Evolutionary conservation across 2,113 vertebrate genomes (phyloP), one percentile per base, ranked within the genome.

Genomic region (Galemys pyrenaicus): DNA sequence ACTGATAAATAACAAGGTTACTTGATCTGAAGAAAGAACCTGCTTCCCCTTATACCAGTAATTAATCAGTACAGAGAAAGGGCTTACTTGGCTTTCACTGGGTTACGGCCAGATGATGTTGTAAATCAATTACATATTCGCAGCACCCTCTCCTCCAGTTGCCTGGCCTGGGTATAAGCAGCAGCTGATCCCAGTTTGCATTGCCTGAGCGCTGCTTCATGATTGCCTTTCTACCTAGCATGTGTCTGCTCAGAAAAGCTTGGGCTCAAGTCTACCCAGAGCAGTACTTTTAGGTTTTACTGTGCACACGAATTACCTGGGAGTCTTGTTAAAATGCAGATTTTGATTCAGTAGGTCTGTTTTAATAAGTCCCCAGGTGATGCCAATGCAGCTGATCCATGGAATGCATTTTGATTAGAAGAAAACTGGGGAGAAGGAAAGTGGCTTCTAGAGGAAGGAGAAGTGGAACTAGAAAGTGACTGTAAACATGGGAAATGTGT

Each of bases 1-100:
- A 71, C 94, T 86, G 91, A 97, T 94, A 85, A 96, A 95, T 95
- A 96, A 92, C 82, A 92, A 91, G 89, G 74, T 95, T 96, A 94
- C 60, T 81, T 89, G 75, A 87, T 95, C 54, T 89, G 79, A 91
- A 89, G 91, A 95, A 95, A 80, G 51, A 92, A 91, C 65, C 96
- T 97, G 94, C 60, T 94, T 97, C 87, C 30, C 15, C 26, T 96
- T 79, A 85, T 73, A 35, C 65, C 2, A 3, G 65, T 94, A 96
- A 95, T 95, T 96, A 64, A 95, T 95, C 83, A 84, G 87, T 91
- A 73, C 37, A 73, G 74, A 81, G 54, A 95, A 95, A 95, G 35
- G 84, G 85, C 58, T 39, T 80, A 91, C 71, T 87, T 94, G 87
- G 87, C 86, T 87, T 96, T 95, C 87, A 78, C 46, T 94, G 60